Conservation (phyloP, 1,140 invertebrate genomes). For the Pteromalus puparum region DNA sequence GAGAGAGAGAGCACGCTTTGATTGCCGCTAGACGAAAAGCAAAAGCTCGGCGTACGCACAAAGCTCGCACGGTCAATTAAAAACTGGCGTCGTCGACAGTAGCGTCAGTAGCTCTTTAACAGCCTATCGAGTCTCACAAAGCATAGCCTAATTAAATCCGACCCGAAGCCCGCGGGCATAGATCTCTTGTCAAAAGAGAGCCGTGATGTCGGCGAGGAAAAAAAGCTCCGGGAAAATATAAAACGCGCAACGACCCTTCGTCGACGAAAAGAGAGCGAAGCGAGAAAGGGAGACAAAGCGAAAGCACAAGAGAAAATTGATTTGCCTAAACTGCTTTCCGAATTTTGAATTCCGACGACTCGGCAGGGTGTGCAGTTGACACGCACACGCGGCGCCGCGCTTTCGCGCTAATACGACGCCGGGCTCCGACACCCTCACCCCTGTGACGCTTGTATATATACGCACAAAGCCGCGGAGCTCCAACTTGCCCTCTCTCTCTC, state of each 20-base stretch:
- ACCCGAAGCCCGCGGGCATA: not conserved
- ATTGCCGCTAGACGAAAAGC: too few species aligned
- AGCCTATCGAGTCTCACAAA: conserved; percentile 6
- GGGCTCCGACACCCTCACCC: conserved; percentile 5
- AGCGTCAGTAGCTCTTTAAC: not conserved
- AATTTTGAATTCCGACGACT: conserved; percentile 63
- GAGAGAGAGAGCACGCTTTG: not conserved
- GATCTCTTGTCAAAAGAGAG: not conserved
- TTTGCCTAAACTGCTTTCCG: conserved; percentile 65
- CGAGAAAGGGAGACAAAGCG: not conserved
- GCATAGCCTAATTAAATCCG: not conserved
- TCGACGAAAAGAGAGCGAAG: not conserved
- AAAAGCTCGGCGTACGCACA: too few species aligned
- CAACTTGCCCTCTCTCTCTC: not conserved
- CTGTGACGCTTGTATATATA: conserved; percentile 33
- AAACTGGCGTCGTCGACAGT: not conserved
- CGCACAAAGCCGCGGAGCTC: conserved; percentile 15
- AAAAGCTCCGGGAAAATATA: too few species aligned
- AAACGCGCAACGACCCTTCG: not conserved
- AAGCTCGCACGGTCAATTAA: not conserved
- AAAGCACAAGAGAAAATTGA: conserved; percentile 59
- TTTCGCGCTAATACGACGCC: not conserved
- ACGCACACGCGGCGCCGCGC: conserved; percentile 52
- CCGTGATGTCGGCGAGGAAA: too few species aligned
- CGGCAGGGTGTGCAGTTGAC: conserved; percentile 61